A percentile compares a stretch with the other conserved stretches of the same genome.
Evolutionary conservation across 2,113 vertebrate genomes (phyloP).

Genomic region (Chionis minor): DNA sequence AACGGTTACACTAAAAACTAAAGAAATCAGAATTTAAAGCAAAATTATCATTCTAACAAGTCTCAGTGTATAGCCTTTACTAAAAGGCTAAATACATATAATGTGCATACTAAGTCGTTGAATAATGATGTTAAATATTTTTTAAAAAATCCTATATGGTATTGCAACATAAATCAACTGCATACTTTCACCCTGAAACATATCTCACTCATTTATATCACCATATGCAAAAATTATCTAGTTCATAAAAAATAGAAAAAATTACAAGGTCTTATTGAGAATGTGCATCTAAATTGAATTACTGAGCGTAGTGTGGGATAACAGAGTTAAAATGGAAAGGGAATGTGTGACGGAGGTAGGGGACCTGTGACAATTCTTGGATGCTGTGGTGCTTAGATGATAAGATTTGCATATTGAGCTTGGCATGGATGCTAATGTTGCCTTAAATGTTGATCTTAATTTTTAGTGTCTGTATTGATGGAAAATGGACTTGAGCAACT

Average conservation of each 20-base stretch:
- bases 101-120: neutral
- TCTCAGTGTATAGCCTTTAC: neutral
- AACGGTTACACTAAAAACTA: neutral
- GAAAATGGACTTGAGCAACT: slow-evolving; percentile 61
- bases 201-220: neutral
- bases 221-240: neutral
- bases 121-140: neutral
- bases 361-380: neutral
- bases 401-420: slow-evolving; percentile 40
- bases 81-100: neutral
- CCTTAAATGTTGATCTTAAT: slow-evolving; percentile 63
- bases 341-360: slow-evolving; percentile 1
- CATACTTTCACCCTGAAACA: neutral
- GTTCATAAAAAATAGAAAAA: neutral
- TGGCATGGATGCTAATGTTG: slow-evolving; percentile 56
- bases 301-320: neutral
- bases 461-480: slow-evolving; percentile 60
- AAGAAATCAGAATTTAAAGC: slow-evolving; percentile 50
- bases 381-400: slow-evolving; percentile 33
- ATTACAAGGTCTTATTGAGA: neutral
- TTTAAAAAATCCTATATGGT: neutral
- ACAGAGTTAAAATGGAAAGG: neutral
- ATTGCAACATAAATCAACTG: neutral
- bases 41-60: slow-evolving; percentile 49
- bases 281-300: neutral